Percentiles rank a stretch among this genome's conserved stretches.
Evolutionary conservation across 2,797 vertebrate genomes (phyloP).

Genomic region (Miichthys miiuy): DNA sequence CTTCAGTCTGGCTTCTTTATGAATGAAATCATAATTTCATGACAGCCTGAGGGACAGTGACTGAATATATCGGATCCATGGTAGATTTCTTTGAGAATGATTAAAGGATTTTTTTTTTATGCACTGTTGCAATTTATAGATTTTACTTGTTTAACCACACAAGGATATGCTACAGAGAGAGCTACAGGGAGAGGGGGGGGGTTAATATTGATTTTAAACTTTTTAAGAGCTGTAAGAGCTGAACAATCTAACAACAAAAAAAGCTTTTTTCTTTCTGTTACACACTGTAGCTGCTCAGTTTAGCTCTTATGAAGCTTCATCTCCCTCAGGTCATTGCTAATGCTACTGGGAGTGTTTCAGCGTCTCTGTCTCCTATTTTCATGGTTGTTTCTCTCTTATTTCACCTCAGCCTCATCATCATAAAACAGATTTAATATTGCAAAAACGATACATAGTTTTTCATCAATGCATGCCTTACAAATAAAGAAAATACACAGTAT

Average conservation of each 20-base stretch:
- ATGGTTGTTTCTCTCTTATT: background rate
- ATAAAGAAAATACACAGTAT: background rate
- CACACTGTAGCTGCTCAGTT: background rate
- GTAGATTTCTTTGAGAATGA: slow-evolving; percentile 7
- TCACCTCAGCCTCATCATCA: slow-evolving; percentile 21
- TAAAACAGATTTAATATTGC: slow-evolving; percentile 12
- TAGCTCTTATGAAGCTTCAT: slow-evolving; percentile 6
- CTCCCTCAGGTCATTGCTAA: slow-evolving; percentile 1
- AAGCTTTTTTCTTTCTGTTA: background rate
- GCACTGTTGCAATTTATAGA: background rate
- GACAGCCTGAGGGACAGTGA: slow-evolving; percentile 34
- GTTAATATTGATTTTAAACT: background rate
- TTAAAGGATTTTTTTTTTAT: background rate
- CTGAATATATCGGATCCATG: slow-evolving; percentile 12
- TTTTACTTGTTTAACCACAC: background rate
- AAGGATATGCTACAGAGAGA: background rate
- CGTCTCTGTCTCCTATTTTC: background rate
- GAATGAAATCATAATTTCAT: slow-evolving; percentile 44
- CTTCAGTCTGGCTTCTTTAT: slow-evolving; percentile 34
- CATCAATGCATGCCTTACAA: background rate
- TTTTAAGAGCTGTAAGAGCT: background rate
- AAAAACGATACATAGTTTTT: background rate
- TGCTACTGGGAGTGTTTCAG: background rate
- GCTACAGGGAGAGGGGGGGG: fast-evolving
- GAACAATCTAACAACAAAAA: background rate